Base-by-base conservation (phyloP, 2,888 invertebrate species). In the Hypsopygia costalis region DNA sequence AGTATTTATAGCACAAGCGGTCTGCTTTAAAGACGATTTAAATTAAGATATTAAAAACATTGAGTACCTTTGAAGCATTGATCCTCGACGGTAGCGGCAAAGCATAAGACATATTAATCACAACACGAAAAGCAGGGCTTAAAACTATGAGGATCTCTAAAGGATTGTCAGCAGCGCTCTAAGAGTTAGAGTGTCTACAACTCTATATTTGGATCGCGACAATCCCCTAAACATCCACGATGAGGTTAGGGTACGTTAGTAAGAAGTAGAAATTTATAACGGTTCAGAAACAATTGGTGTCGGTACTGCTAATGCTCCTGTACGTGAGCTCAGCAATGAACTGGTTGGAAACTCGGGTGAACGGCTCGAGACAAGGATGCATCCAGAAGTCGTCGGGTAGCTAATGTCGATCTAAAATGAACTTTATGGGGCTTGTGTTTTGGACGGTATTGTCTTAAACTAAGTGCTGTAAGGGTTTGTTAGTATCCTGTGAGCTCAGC, bases 401-500 rank as follows among this genome's bases (percentile, higher is more conserved):
- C 30, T 32, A 39, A 45, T 53, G 52, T 53, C 49, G 51, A 58
- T 60, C 62, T 62, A 67, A 69, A 69, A 57, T 66, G 69, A 65
- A 58, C 58, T 63, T 52, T 56, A 48, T 47, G 58, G 61, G 56
- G 52, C 31, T 34, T 41, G 53, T 58, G 62, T 59, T 55, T 62
- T 61, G 75, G 74, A 75, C 71, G 75, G 70, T 78, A 51, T 66
- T 69, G 67, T 70, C 71, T 82, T 80, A 82, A 61, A 69, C 80
- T 82, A 85, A 64, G 67, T 73, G 67, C 72, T 66, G 54, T 61
- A 59, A 69, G 72, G 81, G 69, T 62, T 34, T 47, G 90, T 94
- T 96, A 97, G 93, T 97, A 97, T 93, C 96, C 97, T 89, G 97
- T 97, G 91, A 97, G 94, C 91, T 98, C 97, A 85, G 97, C 95